These are phyloP conservation scores for Micropoecilia bifurca DNA, from an alignment of 2,797 vertebrate genomes.

Conservation along the genomic window DNA sequence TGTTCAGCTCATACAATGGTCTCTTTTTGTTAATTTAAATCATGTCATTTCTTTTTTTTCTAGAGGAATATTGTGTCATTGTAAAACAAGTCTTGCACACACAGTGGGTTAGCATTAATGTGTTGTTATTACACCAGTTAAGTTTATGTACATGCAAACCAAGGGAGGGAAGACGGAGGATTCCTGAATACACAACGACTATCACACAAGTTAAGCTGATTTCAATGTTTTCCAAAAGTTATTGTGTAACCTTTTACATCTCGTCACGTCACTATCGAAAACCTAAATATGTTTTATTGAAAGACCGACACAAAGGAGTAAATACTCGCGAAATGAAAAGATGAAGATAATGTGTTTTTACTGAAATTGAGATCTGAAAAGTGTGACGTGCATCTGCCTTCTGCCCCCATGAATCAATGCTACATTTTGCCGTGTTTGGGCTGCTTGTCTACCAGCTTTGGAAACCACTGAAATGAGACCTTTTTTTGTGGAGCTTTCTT, in stretches of 20 bases:
- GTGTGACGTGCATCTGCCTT: not conserved
- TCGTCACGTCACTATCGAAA: not conserved
- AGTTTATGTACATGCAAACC: slow-evolving; percentile 4
- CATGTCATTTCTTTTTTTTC: slow-evolving; percentile 47
- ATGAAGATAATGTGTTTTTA: not conserved
- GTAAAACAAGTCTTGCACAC: slow-evolving; percentile 28
- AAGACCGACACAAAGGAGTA: not conserved
- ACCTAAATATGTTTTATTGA: not conserved
- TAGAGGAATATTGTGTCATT: slow-evolving; percentile 16
- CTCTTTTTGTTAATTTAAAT: slow-evolving; percentile 57
- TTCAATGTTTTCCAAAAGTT: not conserved
- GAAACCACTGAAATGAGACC: not conserved
- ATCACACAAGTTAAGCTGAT: not conserved
- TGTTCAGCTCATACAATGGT: slow-evolving; percentile 53
- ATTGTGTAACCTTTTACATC: not conserved
- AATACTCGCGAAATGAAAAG: not conserved
- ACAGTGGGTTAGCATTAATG: slow-evolving; percentile 21
- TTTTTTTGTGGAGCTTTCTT: not conserved
- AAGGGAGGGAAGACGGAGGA: not conserved
- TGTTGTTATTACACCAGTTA: slow-evolving; percentile 12
- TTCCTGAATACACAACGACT: not conserved
- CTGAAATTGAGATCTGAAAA: not conserved
- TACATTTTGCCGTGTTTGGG: not conserved
- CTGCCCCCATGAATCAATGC: not conserved
- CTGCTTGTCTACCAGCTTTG: not conserved